Evolutionary conservation across 2,797 vertebrate genomes (phyloP), one percentile per base, ranked within the genome.

Genomic region (Pseudochirops corinnae): DNA sequence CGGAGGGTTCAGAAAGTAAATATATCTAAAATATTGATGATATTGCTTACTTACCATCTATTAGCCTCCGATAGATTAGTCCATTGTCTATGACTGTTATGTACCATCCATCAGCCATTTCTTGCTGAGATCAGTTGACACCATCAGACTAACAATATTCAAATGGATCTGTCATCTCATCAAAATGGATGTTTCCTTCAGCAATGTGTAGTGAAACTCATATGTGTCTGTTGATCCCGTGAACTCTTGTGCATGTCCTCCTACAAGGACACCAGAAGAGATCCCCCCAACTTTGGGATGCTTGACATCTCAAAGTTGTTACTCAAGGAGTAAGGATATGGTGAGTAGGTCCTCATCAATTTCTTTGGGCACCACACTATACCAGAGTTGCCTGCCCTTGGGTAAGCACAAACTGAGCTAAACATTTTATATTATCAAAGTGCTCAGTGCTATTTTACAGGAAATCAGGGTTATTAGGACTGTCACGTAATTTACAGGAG

Each of bases 11-110:
- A 90, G 92, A 97, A 98, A 96, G 96, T 97, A 98, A 97, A 98
- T 93, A 67, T 96, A 98, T 97, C 97, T 98, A 98, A 46, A 91
- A 97, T 98, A 98, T 98, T 98, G 96, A 98, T 98, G 95, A 96
- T 96, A 96, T 96, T 93, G 94, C 91, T 97, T 95, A 96, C 87
- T 95, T 90, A 94, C 46, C 74, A 39, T 74, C 21, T 46, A 46
- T 82, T 9, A 87, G 14, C 39, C 3, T 87, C 74, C 50, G 74
- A 97, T 82, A 97, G 97, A 98, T 98, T 97, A 98, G 82, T 98
- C 98, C 98, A 95, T 97, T 98, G 97, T 97, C 97, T 26, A 74
- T 98, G 52, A 57, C 97, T 31, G 57, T 98, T 98, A 98, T 96
- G n/a, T 74, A 97, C 97, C 95, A 96, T 98, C 97, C 95, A 98